A percentile compares a stretch with the other conserved stretches of the same genome.
phyloP scores from a whole-genome alignment of 2,888 invertebrate species.

The Conistra vaccinii region DNA sequence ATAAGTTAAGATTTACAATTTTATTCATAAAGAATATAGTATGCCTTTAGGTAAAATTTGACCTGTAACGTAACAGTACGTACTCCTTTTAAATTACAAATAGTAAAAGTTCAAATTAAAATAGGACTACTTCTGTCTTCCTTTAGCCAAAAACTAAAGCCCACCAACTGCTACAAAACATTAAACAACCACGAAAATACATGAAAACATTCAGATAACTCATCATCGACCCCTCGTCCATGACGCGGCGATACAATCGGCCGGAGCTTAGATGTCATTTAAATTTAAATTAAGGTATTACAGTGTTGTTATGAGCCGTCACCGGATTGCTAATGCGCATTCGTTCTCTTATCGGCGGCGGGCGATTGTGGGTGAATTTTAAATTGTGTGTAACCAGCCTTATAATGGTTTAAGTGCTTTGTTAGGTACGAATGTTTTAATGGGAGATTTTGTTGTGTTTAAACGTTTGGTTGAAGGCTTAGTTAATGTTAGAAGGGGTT shows the following conservation, averaged over 20 bases:
- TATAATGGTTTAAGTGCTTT: slow-evolving; percentile 64
- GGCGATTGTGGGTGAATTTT: slow-evolving; percentile 76
- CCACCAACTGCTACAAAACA: slow-evolving; percentile 14
- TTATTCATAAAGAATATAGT: not conserved
- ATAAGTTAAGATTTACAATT: not conserved
- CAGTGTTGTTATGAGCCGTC: slow-evolving; percentile 75
- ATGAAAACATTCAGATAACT: slow-evolving; percentile 58
- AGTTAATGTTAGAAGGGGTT: slow-evolving; percentile 18
- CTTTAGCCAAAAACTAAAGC: not conserved
- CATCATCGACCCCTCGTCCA: slow-evolving; percentile 61
- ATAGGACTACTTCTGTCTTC: not conserved
- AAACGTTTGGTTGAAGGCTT: slow-evolving; percentile 27
- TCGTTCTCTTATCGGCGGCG: slow-evolving; percentile 75
- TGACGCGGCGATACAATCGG: slow-evolving; percentile 80
- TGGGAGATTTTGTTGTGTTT: slow-evolving; percentile 46
- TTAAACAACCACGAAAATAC: slow-evolving; percentile 33
- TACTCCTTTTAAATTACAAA: not conserved
- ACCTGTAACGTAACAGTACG: not conserved
- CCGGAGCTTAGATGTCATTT: slow-evolving; percentile 86
- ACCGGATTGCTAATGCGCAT: slow-evolving; percentile 69
- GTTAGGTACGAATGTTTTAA: slow-evolving; percentile 53
- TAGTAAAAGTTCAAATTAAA: not conserved
- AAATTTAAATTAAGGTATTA: slow-evolving; percentile 90
- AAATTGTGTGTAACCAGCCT: slow-evolving; percentile 72
- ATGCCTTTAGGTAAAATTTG: not conserved